Conservation (phyloP, 2,888 invertebrate genomes). For the Dysmachus trigonus region DNA sequence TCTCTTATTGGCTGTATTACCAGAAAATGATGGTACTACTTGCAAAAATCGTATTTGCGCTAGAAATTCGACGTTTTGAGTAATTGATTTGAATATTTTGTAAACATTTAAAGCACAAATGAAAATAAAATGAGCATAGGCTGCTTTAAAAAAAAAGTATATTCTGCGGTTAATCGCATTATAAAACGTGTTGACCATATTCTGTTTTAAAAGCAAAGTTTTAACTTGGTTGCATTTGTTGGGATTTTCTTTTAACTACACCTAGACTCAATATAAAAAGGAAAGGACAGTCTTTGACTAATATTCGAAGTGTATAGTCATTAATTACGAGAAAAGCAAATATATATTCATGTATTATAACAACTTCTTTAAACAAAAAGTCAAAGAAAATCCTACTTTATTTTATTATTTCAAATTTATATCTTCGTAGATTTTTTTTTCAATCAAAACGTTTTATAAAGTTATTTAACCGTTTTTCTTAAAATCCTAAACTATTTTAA, state of each 20-base stretch:
- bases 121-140: background rate
- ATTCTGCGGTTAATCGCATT: background rate
- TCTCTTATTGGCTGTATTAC: background rate
- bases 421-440: no score
- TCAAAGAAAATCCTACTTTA: no score
- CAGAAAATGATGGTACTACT: background rate
- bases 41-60: background rate
- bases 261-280: background rate
- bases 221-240: no score
- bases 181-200: background rate
- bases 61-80: background rate
- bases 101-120: background rate
- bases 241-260: background rate
- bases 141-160: background rate
- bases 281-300: background rate
- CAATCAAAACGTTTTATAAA: background rate
- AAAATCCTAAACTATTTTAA: background rate
- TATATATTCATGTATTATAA: no score
- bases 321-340: background rate
- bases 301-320: background rate
- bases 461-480: background rate
- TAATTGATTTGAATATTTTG: background rate
- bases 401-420: no score
- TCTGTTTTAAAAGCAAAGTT: no score
- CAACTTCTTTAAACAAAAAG: background rate